Evolutionary conservation across 2,888 invertebrate genomes (phyloP), one percentile per base, ranked within the genome.

Genomic region (Drosophila greeni): DNA sequence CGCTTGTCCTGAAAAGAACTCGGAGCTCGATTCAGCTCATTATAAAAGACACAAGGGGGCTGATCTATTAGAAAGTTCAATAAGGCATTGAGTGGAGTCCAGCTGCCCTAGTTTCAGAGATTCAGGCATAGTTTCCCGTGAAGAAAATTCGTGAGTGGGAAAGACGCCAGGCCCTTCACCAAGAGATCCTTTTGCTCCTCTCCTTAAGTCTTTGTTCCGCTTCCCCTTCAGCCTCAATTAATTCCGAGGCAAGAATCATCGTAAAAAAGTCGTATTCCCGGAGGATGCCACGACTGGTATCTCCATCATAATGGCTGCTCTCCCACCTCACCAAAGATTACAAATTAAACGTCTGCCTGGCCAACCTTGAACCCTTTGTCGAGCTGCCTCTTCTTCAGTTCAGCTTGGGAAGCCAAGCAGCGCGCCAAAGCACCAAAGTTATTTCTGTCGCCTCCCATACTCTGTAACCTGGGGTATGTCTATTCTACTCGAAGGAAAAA

Each of bases 351-450:
- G 39, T 33, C 34, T 49, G 18, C 18, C 36, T 66, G 42, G 34
- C 61, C 66, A 82, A 70, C 79, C 79, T 80, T 80, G 79, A 80
- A 84, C 84, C 80, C 70, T 70, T 72, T 14, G 45, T 69, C 55
- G 54, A 45, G 70, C 70, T 68, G 73, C 39, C 74, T 73, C 72
- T 70, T 66, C 67, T 56, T 58, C 54, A 57, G 82, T 67, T 82
- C 59, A 74, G 66, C 70, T 53, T 65, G 43, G 37, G 20, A 34
- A 49, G 40, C 45, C 42, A 51, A 51, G 37, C 53, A 55, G 14
- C 45, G 29, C 45, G 14, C 14, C 29, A 47, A 47, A 47, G 45
- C 24, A 51, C 71, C 71, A 65, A 70, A 70, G 70, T n/a, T 65
- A 70, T 71, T 70, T 70, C 47, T 45, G 31, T 53, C 43, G 31